These are phyloP conservation scores for Resseliella maxima DNA, from an alignment of 2,888 invertebrate genomes.

Conservation along the genomic window DNA sequence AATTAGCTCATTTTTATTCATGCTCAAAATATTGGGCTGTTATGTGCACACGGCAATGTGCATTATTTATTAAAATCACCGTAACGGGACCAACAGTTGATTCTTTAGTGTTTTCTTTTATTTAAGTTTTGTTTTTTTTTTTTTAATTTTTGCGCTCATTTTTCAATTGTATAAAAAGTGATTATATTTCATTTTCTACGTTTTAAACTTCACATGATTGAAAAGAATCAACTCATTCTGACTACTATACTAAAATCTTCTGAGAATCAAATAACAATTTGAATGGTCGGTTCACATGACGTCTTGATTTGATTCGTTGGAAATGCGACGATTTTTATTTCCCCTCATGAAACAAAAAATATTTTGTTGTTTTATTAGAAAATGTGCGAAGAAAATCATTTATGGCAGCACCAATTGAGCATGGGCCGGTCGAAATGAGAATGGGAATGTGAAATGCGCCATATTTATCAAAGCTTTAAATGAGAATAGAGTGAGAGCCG, in stretches of 20 bases:
- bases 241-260: too few relatives aligned
- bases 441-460: neutral
- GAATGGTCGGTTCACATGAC: neutral
- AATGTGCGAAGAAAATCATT: neutral
- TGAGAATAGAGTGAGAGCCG: too few relatives aligned
- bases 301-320: neutral
- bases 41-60: neutral
- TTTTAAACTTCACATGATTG: neutral
- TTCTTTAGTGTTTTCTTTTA: neutral
- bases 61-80: constrained; percentile 46
- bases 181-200: neutral
- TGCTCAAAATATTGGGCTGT: neutral
- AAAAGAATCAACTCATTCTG: too few relatives aligned
- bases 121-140: neutral
- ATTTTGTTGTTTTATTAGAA: neutral
- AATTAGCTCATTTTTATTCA: constrained; percentile 44
- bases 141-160: neutral
- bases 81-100: neutral
- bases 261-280: neutral
- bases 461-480: neutral
- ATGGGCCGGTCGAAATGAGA: too few relatives aligned
- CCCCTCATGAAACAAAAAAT: neutral
- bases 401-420: neutral
- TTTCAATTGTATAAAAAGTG: neutral
- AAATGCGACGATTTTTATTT: neutral